phyloP scores from a whole-genome alignment of 2,888 invertebrate genomes.

The Napeogenes inachia region DNA sequence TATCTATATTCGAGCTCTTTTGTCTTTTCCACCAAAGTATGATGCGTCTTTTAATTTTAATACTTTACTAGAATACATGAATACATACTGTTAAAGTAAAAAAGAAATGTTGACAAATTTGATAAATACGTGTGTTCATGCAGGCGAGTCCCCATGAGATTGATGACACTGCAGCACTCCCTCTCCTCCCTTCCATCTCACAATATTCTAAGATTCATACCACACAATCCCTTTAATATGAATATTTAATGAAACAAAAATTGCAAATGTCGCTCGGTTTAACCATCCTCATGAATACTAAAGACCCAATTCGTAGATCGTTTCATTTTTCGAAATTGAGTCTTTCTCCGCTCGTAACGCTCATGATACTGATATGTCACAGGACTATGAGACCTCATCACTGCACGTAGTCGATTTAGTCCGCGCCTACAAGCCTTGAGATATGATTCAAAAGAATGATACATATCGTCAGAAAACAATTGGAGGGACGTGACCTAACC shows the following conservation, averaged over 20 bases:
- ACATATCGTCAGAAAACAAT: constrained; percentile 77
- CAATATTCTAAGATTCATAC: constrained; percentile 52
- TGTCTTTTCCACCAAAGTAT: too few relatives aligned
- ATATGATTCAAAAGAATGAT: constrained; percentile 74
- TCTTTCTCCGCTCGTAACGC: constrained; percentile 50
- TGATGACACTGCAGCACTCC: constrained; percentile 45
- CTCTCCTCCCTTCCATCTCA: constrained; percentile 32
- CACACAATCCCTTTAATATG: constrained; percentile 67
- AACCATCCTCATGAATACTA: constrained; percentile 72
- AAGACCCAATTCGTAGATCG: constrained; percentile 71
- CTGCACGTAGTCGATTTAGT: constrained; percentile 42
- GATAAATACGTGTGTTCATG: constrained; percentile 41
- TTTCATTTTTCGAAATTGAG: constrained; percentile 65
- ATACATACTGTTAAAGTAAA: constrained; percentile 32
- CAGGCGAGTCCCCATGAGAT: constrained; percentile 36
- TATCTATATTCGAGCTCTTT: too few relatives aligned
- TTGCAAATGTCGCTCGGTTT: constrained; percentile 71
- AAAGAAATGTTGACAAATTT: constrained; percentile 46
- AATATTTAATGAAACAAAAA: constrained; percentile 76
- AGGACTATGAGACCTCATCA: constrained; percentile 47
- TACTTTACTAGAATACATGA: background rate
- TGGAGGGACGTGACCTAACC: constrained; percentile 69
- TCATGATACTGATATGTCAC: constrained; percentile 63
- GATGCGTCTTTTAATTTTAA: too few relatives aligned
- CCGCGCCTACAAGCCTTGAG: constrained; percentile 61